Conservation (phyloP, 2,888 invertebrate species). For the Eupithecia exiguata region DNA sequence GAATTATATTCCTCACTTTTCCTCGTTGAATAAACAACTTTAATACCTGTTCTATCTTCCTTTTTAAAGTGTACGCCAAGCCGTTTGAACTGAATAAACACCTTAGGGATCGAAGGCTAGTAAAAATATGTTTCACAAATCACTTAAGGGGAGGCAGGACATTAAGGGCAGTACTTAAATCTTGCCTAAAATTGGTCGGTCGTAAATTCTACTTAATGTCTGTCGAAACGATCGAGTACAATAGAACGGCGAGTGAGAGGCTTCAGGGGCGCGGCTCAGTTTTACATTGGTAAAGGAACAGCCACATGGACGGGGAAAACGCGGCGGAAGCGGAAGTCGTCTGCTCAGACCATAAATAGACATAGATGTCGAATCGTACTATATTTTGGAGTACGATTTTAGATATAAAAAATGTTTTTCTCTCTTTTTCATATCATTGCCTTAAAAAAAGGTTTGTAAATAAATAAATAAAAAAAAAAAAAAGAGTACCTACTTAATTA, state of each 20-base stretch:
- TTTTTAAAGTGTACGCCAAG: slow-evolving; percentile 1
- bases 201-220: slow-evolving; percentile 70
- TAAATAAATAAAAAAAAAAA: too few species aligned
- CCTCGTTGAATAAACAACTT: not conserved
- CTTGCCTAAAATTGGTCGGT: slow-evolving; percentile 66
- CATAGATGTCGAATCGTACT: too few species aligned
- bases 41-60: not conserved
- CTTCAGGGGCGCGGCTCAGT: slow-evolving; percentile 48
- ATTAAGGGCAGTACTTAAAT: slow-evolving; percentile 66
- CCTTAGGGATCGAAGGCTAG: slow-evolving; percentile 34
- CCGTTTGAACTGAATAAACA: slow-evolving; percentile 4
- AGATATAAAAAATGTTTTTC: too few species aligned
- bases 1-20: not conserved
- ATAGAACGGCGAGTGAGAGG: slow-evolving; percentile 52
- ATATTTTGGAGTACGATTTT: too few species aligned
- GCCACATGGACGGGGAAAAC: not conserved
- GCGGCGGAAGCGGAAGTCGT: not conserved
- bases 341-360: too few species aligned
- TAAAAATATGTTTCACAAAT: slow-evolving; percentile 53
- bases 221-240: slow-evolving; percentile 62
- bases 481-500: too few species aligned
- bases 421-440: too few species aligned
- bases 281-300: slow-evolving; percentile 45
- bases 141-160: slow-evolving; percentile 51
- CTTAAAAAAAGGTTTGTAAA: too few species aligned